Base-by-base conservation (phyloP, 2,797 vertebrate species). In the Silurus aristotelis region DNA sequence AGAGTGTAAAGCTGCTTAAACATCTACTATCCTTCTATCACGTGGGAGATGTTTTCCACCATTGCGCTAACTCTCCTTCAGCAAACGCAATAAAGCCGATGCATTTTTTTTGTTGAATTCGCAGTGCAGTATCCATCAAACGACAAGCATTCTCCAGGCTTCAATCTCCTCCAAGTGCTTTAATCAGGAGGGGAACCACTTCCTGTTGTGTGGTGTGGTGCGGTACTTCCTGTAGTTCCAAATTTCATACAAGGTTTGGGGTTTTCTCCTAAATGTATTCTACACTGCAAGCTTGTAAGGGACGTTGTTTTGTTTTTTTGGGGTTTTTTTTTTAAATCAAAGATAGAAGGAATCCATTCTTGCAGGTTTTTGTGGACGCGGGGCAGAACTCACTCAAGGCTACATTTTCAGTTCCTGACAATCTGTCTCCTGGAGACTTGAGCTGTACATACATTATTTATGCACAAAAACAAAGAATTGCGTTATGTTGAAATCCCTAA, bases 391-490 rank as follows among this genome's bases (percentile, higher is more conserved):
- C 67, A 67, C 31, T 83, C 1, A 73, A 78, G 38, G 22, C 64
- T 66, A 83, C 15, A 84, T 92, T 94, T 93, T 91, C 63, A 91
- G 92, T 95, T 94, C 89, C 91, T 92, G 94, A 94, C 94, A 95
- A 95, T 95, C 95, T 91, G 93, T 93, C 92, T 94, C 92, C 85
- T 87, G 90, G 93, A 93, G 93, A 93, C 89, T 91, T 92, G 86
- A 80, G 58, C 90, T 95, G 92, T 95, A 94, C 83, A 87, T 87
- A 83, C 85, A 84, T 88, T 87, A 87, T 95, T 95, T 93, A 89
- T 93, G 89, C 83, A 88, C 87, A 89, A 91, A 89, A 91, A 19
- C 5, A 91, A 86, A 88, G 61, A 81, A 85, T 91, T 93, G 90
- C 92, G 90, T 91, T 87, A 91, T 92, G 90, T 89, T 88, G 91